Evolutionary conservation across 2,797 vertebrate species (phyloP).

Genomic region (Gallinago stenura): DNA sequence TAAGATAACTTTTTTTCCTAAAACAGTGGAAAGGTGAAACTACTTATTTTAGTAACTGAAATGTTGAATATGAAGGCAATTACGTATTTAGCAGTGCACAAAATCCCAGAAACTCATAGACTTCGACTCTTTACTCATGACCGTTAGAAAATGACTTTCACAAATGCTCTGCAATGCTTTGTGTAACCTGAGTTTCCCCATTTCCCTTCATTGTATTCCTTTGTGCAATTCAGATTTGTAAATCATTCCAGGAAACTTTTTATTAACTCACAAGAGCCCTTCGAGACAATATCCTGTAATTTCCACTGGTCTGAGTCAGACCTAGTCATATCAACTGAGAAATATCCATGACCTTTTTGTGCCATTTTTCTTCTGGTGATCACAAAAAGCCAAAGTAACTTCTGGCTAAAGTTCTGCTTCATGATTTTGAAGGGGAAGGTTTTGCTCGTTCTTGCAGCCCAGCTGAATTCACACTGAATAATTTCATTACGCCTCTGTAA

Average conservation of each 20-base stretch:
- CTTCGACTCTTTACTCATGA: not conserved
- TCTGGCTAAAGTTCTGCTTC: slow-evolving; percentile 8
- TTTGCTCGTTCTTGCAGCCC: not conserved
- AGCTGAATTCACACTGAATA: slow-evolving; percentile 56
- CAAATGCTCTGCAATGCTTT: slow-evolving; percentile 22
- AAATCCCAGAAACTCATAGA: not conserved
- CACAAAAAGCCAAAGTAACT: slow-evolving; percentile 6
- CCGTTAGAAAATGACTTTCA: slow-evolving; percentile 16
- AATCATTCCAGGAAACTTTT: slow-evolving; percentile 67
- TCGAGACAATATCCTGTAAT: slow-evolving; percentile 33
- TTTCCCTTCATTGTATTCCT: slow-evolving; percentile 38
- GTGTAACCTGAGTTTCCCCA: slow-evolving; percentile 35
- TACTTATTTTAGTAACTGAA: not conserved
- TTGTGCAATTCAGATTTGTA: slow-evolving; percentile 25
- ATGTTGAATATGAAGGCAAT: not conserved
- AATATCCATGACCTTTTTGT: not conserved
- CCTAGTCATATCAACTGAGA: slow-evolving; percentile 22
- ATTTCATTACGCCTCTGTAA: slow-evolving; percentile 45
- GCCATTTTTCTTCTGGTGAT: not conserved
- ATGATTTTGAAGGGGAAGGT: not conserved
- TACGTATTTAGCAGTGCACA: not conserved
- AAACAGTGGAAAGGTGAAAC: not conserved
- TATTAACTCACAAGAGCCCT: slow-evolving; percentile 48
- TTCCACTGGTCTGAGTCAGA: slow-evolving; percentile 58
- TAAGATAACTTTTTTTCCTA: not conserved